Evolutionary conservation across 2,888 invertebrate genomes (phyloP).

Genomic region (Luperina testacea): DNA sequence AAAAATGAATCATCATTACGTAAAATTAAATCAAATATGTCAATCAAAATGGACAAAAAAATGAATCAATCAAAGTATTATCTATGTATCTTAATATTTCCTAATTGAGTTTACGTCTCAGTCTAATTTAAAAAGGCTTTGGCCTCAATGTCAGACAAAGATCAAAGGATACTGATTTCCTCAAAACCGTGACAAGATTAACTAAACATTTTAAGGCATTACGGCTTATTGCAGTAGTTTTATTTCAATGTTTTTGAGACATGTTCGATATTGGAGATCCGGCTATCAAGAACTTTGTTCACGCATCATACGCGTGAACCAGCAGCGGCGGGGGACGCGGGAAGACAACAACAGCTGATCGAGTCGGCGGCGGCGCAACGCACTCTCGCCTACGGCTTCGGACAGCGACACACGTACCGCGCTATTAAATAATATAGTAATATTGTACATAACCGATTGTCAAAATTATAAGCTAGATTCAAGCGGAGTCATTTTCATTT

Average conservation of each 20-base stretch:
- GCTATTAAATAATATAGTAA: too few species aligned
- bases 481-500: too few species aligned
- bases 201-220: conserved; percentile 33
- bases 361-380: too few species aligned
- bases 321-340: too few species aligned
- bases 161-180: conserved; percentile 43
- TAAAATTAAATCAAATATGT: conserved; percentile 9
- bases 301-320: too few species aligned
- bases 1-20: conserved; percentile 20
- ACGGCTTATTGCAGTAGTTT: conserved; percentile 22
- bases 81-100: neutral
- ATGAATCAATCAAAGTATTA: too few species aligned
- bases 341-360: too few species aligned
- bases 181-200: conserved; percentile 56
- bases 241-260: conserved; percentile 33
- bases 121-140: conserved; percentile 12
- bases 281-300: conserved; percentile 1
- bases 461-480: too few species aligned
- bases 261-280: conserved; percentile 16
- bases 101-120: conserved; percentile 21
- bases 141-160: conserved; percentile 45
- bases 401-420: too few species aligned
- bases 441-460: too few species aligned
- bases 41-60: conserved; percentile 18
- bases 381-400: too few species aligned